Base-by-base conservation (phyloP, 2,113 vertebrate genomes). In the Setophaga petechia region DNA sequence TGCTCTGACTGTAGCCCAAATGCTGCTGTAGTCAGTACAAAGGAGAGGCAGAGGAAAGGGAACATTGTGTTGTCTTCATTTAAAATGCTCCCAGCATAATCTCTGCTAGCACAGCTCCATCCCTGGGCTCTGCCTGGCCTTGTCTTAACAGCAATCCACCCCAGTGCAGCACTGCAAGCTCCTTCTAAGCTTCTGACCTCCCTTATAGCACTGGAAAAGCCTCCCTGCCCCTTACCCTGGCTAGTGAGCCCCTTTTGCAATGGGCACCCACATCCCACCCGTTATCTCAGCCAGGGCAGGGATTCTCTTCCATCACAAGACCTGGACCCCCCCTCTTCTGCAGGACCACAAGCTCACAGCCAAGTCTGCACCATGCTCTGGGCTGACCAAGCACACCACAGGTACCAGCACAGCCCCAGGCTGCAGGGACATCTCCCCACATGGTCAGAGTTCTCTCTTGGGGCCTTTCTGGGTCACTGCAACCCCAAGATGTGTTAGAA, bases 381-480 rank as follows among this genome's bases (percentile, higher is more conserved):
- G 27, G 12, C 21, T 52, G 18, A 17, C 11, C 19, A 30, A 90
- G 15, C 24, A 21, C 10, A 46, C 9, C 69, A 31, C 55, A 43
- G 35, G 22, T 7, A 30, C 24, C 54, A 61, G 31, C 39, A 47
- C 58, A 39, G 3, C 30, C 6, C 27, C 28, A 82, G 28, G 16
- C 51, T 75, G n/a, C 28, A 24, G 3, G 15, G 41, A 4, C 44
- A 59, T 5, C 39, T 74, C 15, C 24, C 27, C 31, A 21, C 0
- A 1, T 1, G 39, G 13, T 15, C 33, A 78, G 6, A n/a, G 9
- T 3, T 3, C 49, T 51, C 24, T 15, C 25, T 27, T 2, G 13
- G 15, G 49, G 49, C 25, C 14, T 51, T 27, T 51, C 8, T 51
- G 49, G 3, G 25, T 51, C 3, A 3, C 14, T 51, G 49, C 5